Conservation (phyloP, 2,113 vertebrate genomes). For the Triplophysa siluroides region DNA sequence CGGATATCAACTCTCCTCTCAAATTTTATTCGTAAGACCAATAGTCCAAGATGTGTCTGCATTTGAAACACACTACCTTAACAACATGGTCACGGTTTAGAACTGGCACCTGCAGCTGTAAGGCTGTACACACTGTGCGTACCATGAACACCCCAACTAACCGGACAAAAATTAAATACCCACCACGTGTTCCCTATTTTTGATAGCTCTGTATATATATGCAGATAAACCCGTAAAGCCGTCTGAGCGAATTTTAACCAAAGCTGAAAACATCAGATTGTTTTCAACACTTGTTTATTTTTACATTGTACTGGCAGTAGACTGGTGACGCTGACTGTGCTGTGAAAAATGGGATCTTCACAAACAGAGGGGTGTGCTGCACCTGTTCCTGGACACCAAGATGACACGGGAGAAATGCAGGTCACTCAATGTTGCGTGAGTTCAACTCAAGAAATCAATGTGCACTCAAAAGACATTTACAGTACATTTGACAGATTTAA, state of each 20-base stretch:
- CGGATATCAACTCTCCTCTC: too few relatives aligned
- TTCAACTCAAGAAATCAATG: too few relatives aligned
- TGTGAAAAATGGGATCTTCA: conserved; percentile 62
- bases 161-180: too few relatives aligned
- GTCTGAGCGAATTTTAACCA: too few relatives aligned
- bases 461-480: too few relatives aligned
- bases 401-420: conserved; percentile 59
- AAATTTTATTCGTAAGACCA: not conserved
- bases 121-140: too few relatives aligned
- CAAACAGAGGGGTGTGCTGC: conserved; percentile 54
- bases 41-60: conserved; percentile 43
- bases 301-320: not conserved
- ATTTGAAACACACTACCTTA: conserved; percentile 44
- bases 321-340: conserved; percentile 51
- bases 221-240: too few relatives aligned
- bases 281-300: not conserved
- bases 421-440: conserved; percentile 54
- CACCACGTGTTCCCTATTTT: too few relatives aligned
- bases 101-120: not conserved
- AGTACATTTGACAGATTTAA: too few relatives aligned
- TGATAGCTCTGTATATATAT: too few relatives aligned
- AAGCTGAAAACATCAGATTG: too few relatives aligned
- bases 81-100: conserved; percentile 30
- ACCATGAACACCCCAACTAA: too few relatives aligned
- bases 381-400: conserved; percentile 67